Evolutionary conservation across 2,113 vertebrate genomes (phyloP), one percentile per base, ranked within the genome.

Genomic region (Pandion haliaetus): DNA sequence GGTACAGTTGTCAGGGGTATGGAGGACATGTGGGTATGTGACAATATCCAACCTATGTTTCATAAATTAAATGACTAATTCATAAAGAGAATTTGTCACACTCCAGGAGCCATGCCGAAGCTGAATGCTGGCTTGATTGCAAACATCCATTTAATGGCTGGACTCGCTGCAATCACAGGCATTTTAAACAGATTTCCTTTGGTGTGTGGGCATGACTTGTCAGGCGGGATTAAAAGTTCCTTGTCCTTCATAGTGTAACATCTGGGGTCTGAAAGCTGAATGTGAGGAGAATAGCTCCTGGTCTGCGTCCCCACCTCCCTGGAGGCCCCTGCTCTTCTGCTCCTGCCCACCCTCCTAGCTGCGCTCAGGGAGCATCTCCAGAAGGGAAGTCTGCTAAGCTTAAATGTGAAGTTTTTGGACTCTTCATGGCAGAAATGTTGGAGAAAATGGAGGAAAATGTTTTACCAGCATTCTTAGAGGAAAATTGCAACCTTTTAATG

Each of bases 81-180:
- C 95, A 95, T 96, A 94, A 94, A 93, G 83, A 86, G 36, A 93
- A 73, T 82, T 93, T 95, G 90, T 93, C 86, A 82, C 86, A 69
- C 91, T 67, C 69, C 84, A 80, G 91, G 95, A 88, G 54, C 77
- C 81, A 72, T 7, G 47, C 67, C 3, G 17, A 71, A 88, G 86
- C 89, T 95, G 95, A 97, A 96, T 91, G 58, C 92, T 86, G 76
- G 58, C 90, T 97, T 97, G 93, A 96, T 97, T 96, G 95, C 94
- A 97, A 97, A 95, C 80, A 90, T 85, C 54, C 63, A 32, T 82
- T 88, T 92, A 90, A 88, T 52, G 77, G 63, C 86, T 70, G 88
- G 80, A 91, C 76, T 96, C 61, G 24, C 58, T 71, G 86, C 82
- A 93, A 20, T 86, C 47, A 45, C 3, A 4, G 66, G 71, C 32